Percentiles rank a stretch among this genome's conserved stretches.
These are phyloP conservation scores for Zaprionus obscuricornis DNA, from an alignment of 2,888 invertebrate species.

Conservation along the genomic window DNA sequence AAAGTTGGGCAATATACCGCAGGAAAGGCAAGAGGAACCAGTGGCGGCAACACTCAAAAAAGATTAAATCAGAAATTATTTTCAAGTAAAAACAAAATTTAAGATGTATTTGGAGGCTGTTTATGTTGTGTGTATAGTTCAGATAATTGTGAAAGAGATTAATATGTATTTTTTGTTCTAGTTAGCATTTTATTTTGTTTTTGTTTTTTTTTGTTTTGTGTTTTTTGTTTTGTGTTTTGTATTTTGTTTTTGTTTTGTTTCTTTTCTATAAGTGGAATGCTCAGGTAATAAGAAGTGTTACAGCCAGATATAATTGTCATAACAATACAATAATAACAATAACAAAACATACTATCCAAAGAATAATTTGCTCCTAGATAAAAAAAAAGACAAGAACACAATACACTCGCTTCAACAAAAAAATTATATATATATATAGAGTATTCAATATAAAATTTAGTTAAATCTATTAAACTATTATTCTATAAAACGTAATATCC, in stretches of 20 bases:
- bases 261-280: slow-evolving; percentile 19
- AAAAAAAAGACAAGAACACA: too few relatives aligned
- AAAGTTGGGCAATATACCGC: background rate
- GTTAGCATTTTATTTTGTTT: too few relatives aligned
- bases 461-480: too few relatives aligned
- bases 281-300: slow-evolving; percentile 35
- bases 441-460: too few relatives aligned
- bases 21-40: slow-evolving; percentile 7
- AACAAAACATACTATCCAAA: slow-evolving; percentile 8
- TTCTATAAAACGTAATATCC: background rate
- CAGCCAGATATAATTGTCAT: too few relatives aligned
- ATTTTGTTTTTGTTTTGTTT: slow-evolving; percentile 17
- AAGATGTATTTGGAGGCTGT: slow-evolving; percentile 13
- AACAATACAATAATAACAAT: too few relatives aligned
- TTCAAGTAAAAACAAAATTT: too few relatives aligned
- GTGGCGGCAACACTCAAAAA: slow-evolving; percentile 13
- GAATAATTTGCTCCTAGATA: slow-evolving; percentile 6
- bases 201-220: too few relatives aligned
- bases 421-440: slow-evolving; percentile 17
- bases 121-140: background rate
- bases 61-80: slow-evolving; percentile 9
- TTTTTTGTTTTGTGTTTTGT: too few relatives aligned
- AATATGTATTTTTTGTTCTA: too few relatives aligned
- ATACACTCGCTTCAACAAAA: background rate
- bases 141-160: slow-evolving; percentile 32